Evolutionary conservation across 1,140 invertebrate genomes (phyloP).

Genomic region (Oedothorax gibbosus): DNA sequence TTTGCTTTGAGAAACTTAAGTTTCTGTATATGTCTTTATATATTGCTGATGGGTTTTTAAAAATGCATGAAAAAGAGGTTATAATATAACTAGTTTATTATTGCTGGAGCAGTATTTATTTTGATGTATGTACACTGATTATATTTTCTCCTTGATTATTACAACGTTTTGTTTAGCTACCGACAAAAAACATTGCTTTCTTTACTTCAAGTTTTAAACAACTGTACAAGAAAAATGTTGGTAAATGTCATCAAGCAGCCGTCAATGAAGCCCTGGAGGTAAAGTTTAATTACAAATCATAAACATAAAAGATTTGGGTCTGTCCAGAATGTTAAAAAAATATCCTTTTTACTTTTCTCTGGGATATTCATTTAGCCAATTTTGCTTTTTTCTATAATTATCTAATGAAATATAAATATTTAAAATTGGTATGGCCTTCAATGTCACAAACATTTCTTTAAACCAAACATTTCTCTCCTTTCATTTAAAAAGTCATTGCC

Average conservation of each 20-base stretch:
- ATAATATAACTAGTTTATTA: not conserved
- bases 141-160: not conserved
- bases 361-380: too few species aligned
- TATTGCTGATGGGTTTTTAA: too few species aligned
- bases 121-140: not conserved
- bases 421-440: too few species aligned
- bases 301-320: too few species aligned
- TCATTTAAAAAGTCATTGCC: not conserved
- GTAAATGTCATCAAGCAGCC: not conserved
- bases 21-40: too few species aligned
- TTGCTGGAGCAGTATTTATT: not conserved
- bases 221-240: not conserved
- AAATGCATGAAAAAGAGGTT: not conserved
- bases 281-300: too few species aligned
- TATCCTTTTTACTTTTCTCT: too few species aligned
- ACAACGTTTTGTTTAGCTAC: not conserved
- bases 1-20: too few species aligned
- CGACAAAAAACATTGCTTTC: not conserved
- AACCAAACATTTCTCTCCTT: not conserved
- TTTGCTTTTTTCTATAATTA: too few species aligned
- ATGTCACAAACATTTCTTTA: conserved; percentile 8
- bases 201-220: conserved; percentile 12
- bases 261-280: conserved; percentile 14
- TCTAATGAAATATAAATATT: not conserved
- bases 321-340: too few species aligned